Evolutionary conservation across 2,797 vertebrate genomes (phyloP).

Genomic region (Sebastes oblongus): DNA sequence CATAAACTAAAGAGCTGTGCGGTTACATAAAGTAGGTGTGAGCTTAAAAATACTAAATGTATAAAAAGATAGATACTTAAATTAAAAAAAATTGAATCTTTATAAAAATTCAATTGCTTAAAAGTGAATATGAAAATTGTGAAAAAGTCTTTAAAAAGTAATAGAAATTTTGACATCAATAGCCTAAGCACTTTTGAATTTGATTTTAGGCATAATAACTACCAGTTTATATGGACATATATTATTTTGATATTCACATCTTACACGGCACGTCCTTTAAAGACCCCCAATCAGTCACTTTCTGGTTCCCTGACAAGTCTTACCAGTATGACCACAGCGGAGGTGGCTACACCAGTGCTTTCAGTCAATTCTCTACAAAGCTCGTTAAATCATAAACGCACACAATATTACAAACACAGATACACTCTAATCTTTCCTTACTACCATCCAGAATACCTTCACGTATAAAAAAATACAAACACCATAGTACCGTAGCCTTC

Average conservation of each 20-base stretch:
- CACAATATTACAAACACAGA: constrained; percentile 51
- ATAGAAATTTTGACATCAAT: constrained; percentile 73
- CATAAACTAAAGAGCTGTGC: constrained; percentile 68
- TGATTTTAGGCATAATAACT: constrained; percentile 58
- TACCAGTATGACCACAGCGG: constrained; percentile 10
- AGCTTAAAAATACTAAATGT: constrained; percentile 76
- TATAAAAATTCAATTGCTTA: constrained; percentile 73
- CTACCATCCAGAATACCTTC: constrained; percentile 44
- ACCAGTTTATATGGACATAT: constrained; percentile 75
- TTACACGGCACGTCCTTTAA: constrained; percentile 68
- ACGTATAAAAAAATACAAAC: constrained; percentile 52
- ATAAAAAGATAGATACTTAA: constrained; percentile 81
- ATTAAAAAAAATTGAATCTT: constrained; percentile 74
- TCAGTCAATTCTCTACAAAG: constrained; percentile 25
- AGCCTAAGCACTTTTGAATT: constrained; percentile 58
- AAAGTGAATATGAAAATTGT: constrained; percentile 75
- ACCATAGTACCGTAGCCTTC: constrained; percentile 43
- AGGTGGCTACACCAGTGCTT: constrained; percentile 24
- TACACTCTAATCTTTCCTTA: constrained; percentile 19
- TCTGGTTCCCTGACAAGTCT: constrained; percentile 56
- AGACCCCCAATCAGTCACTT: constrained; percentile 62
- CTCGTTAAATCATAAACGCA: constrained; percentile 31
- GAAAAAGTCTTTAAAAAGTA: constrained; percentile 64
- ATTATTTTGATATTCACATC: constrained; percentile 81
- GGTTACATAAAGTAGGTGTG: constrained; percentile 75